These are phyloP conservation scores for Anoplolepis gracilipes DNA, from an alignment of 1,140 invertebrate genomes.

Conservation along the genomic window DNA sequence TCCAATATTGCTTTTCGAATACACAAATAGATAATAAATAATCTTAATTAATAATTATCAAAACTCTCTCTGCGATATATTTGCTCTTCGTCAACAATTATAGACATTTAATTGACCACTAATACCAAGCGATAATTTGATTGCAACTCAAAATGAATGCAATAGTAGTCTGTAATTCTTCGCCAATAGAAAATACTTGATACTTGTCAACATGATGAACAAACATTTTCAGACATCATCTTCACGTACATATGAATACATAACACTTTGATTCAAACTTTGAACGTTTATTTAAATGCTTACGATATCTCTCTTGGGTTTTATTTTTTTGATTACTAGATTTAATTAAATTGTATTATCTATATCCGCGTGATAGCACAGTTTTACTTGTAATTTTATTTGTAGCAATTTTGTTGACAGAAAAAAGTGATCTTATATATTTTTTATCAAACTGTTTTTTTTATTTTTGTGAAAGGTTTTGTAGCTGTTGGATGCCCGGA, in stretches of 20 bases:
- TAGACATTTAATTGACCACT: not conserved
- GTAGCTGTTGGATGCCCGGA: not conserved
- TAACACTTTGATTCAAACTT: not conserved
- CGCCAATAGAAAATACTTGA: not conserved
- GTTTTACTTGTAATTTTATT: not conserved
- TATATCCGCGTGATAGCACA: not conserved
- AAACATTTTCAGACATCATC: not conserved
- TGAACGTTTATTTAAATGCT: not conserved
- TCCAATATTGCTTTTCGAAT: not conserved
- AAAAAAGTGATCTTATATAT: not conserved
- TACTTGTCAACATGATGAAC: not conserved
- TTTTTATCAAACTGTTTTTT: not conserved
- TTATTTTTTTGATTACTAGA: not conserved
- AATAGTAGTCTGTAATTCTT: not conserved
- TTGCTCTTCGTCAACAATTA: not conserved
- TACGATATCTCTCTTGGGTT: not conserved
- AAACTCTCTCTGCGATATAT: not conserved
- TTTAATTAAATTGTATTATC: not conserved
- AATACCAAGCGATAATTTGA: not conserved
- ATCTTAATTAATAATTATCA: too few species aligned
- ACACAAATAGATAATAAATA: too few species aligned
- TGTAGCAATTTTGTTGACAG: not conserved
- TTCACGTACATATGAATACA: not conserved
- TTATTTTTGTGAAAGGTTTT: not conserved
- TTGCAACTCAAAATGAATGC: not conserved